These are phyloP conservation scores for Pocota personata DNA, from an alignment of 2,888 invertebrate species.

Conservation along the genomic window DNA sequence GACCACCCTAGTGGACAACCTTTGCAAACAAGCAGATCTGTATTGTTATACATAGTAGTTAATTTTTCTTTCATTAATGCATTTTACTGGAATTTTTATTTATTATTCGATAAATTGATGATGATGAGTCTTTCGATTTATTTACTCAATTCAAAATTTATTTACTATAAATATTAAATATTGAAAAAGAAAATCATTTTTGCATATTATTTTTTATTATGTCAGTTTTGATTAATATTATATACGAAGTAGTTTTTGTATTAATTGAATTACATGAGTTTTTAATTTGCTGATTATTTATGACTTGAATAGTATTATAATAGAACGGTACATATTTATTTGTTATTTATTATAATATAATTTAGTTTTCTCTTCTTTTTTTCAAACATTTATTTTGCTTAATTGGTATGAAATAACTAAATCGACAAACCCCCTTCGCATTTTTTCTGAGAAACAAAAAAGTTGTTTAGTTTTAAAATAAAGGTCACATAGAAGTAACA, in stretches of 20 bases:
- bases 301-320: slow-evolving; percentile 27
- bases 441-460: not conserved
- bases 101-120: too few relatives aligned
- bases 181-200: slow-evolving; percentile 26
- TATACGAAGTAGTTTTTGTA: slow-evolving; percentile 11
- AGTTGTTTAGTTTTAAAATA: not conserved
- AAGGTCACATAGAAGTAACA: not conserved
- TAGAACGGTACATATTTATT: slow-evolving; percentile 27
- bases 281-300: slow-evolving; percentile 17
- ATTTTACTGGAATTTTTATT: too few relatives aligned
- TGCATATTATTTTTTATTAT: slow-evolving; percentile 32
- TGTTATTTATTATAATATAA: slow-evolving; percentile 38
- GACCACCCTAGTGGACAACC: too few relatives aligned
- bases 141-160: not conserved
- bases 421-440: not conserved
- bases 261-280: slow-evolving; percentile 43
- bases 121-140: not conserved
- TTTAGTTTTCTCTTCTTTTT: not conserved
- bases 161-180: not conserved
- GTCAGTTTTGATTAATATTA: slow-evolving; percentile 41
- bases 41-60: too few relatives aligned
- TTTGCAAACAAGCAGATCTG: too few relatives aligned
- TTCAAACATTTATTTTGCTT: not conserved
- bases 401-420: not conserved
- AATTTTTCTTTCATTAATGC: too few relatives aligned